phyloP scores from a whole-genome alignment of 2,797 vertebrate species.

The Anabas testudineus region DNA sequence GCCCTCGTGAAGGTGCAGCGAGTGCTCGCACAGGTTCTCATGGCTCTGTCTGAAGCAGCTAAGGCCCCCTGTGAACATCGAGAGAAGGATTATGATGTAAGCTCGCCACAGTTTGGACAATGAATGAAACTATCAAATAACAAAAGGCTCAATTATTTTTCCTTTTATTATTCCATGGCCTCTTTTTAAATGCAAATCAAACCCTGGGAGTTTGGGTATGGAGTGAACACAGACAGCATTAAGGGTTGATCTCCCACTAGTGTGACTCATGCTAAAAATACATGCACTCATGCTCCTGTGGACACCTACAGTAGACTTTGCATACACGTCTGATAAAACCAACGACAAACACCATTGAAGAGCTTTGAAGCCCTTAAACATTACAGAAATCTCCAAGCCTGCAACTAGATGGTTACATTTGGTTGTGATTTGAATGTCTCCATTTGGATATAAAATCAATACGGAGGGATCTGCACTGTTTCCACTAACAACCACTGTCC shows the following conservation, averaged over 20 bases:
- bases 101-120: background rate
- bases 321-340: slow-evolving; percentile 39
- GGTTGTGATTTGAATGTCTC: slow-evolving; percentile 56
- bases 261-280: slow-evolving; percentile 65
- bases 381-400: background rate
- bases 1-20: slow-evolving; percentile 94
- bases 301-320: slow-evolving; percentile 49
- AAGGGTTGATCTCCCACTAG: slow-evolving; percentile 58
- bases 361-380: slow-evolving; percentile 22
- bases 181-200: background rate
- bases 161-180: background rate
- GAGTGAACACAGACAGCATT: slow-evolving; percentile 34
- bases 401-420: slow-evolving; percentile 34
- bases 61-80: slow-evolving; percentile 90
- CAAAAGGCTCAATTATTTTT: no score
- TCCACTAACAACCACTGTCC: slow-evolving; percentile 10
- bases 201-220: slow-evolving; percentile 9
- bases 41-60: slow-evolving; percentile 95
- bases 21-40: slow-evolving; percentile 96
- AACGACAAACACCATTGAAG: slow-evolving; percentile 17
- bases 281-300: slow-evolving; percentile 40
- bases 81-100: slow-evolving; percentile 4
- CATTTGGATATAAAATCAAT: slow-evolving; percentile 40
- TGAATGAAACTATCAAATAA: no score
- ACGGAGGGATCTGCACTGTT: slow-evolving; percentile 12